Percentiles rank a stretch among this genome's conserved stretches.
These are phyloP conservation scores for Xestia rhomboidea DNA, from an alignment of 2,888 invertebrate genomes.

Conservation along the genomic window DNA sequence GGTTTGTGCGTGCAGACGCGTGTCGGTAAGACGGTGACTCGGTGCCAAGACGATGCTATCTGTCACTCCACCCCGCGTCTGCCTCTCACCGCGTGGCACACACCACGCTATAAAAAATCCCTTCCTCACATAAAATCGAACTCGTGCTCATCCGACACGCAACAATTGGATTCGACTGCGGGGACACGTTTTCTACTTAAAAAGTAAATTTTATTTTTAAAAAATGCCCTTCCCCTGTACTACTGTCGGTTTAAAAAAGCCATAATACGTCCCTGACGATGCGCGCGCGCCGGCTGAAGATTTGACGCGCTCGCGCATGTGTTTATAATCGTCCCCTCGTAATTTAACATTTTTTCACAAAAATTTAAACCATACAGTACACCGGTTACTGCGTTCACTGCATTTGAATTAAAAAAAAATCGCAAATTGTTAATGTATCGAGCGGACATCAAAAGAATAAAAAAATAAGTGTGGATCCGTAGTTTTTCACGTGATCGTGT, in stretches of 20 bases:
- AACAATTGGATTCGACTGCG: conserved; percentile 89
- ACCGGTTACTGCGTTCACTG: conserved; percentile 83
- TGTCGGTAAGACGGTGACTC: conserved; percentile 76
- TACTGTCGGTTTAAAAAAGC: conserved; percentile 88
- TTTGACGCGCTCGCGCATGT: conserved; percentile 91
- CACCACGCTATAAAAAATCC: conserved; percentile 88
- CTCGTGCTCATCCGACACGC: conserved; percentile 91
- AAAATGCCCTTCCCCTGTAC: conserved; percentile 85
- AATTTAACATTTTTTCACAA: conserved; percentile 86
- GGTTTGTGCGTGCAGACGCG: conserved; percentile 77
- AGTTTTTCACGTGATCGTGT: conserved; percentile 84
- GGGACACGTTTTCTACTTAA: conserved; percentile 88
- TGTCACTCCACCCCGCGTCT: conserved; percentile 70
- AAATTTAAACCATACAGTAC: conserved; percentile 84
- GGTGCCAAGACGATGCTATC: conserved; percentile 75
- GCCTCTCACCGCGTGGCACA: conserved; percentile 79
- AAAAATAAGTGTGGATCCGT: conserved; percentile 79
- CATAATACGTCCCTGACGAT: conserved; percentile 84
- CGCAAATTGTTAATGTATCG: conserved; percentile 85
- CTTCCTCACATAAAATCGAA: conserved; percentile 87
- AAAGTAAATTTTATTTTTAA: conserved; percentile 89
- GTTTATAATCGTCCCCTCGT: conserved; percentile 89
- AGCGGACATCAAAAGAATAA: conserved; percentile 83
- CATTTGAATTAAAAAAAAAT: conserved; percentile 74
- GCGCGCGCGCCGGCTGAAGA: conserved; percentile 89